A percentile compares a stretch with the other conserved stretches of the same genome.
Conservation (phyloP, 35 echinoderm and acorn worm genomes). For the Apostichopus japonicus region DNA sequence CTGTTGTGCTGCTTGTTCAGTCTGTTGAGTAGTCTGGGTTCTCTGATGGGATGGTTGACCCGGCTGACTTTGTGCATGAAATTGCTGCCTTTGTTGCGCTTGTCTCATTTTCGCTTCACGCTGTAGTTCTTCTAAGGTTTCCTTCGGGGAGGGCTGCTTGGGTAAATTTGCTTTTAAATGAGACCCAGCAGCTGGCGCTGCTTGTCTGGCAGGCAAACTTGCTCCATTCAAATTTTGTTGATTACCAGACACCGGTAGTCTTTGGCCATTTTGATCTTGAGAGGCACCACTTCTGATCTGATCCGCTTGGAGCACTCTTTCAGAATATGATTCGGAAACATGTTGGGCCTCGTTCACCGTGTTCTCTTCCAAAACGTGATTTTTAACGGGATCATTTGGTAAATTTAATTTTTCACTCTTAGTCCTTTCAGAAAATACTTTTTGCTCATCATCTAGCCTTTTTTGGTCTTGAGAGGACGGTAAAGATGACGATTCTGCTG, state of each 20-base stretch:
- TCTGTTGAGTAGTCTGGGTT: neutral
- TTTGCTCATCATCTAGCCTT: neutral
- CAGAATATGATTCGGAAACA: neutral
- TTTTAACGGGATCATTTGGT: neutral
- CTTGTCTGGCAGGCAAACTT: neutral
- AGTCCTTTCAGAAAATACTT: neutral
- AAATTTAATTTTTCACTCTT: neutral
- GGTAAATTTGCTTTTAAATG: neutral
- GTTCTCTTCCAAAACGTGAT: neutral
- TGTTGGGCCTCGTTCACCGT: neutral
- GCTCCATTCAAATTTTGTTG: neutral
- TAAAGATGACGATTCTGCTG: neutral
- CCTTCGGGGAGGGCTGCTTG: neutral
- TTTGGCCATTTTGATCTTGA: neutral
- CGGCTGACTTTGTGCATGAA: neutral
- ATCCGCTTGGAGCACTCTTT: neutral
- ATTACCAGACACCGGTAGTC: neutral
- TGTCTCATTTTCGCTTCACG: neutral
- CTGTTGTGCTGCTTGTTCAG: neutral
- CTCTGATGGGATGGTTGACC: neutral
- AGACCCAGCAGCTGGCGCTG: neutral
- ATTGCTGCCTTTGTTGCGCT: neutral
- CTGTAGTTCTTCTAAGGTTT: conserved; percentile 6
- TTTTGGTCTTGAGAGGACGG: neutral
- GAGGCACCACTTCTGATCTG: neutral